Evolutionary conservation across 2,888 invertebrate genomes (phyloP).

Genomic region (Zelleria hepariella): DNA sequence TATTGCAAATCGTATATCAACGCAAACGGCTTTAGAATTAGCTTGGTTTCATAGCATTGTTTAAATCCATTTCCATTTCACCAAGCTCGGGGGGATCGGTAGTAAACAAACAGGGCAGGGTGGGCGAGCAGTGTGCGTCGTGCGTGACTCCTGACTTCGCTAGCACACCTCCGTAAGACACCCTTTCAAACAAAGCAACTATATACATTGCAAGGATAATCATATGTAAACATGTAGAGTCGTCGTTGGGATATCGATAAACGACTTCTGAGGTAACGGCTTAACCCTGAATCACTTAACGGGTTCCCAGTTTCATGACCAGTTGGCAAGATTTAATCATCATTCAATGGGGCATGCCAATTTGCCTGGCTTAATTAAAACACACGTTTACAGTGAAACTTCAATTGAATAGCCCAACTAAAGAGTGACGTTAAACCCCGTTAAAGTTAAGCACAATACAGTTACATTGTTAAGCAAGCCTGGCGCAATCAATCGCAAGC

Average conservation of each 20-base stretch:
- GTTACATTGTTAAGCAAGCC: constrained; percentile 3
- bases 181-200: neutral
- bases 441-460: neutral
- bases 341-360: neutral
- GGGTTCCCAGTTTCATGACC: neutral
- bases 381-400: neutral
- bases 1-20: no score
- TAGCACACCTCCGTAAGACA: neutral
- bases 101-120: neutral
- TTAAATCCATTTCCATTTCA: neutral
- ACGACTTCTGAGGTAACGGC: neutral
- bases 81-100: neutral
- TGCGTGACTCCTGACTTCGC: neutral
- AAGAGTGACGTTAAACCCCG: neutral
- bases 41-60: neutral
- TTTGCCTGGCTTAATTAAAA: no score
- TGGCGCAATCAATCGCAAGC: constrained; percentile 1
- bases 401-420: neutral
- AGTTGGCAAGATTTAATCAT: neutral
- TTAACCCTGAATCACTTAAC: neutral
- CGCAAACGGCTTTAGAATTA: neutral
- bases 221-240: neutral
- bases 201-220: neutral
- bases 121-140: neutral
- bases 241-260: neutral